A percentile compares a stretch with the other conserved stretches of the same genome.
These are phyloP conservation scores for Eidolon helvum DNA, from an alignment of 2,113 vertebrate genomes.

Conservation along the genomic window DNA sequence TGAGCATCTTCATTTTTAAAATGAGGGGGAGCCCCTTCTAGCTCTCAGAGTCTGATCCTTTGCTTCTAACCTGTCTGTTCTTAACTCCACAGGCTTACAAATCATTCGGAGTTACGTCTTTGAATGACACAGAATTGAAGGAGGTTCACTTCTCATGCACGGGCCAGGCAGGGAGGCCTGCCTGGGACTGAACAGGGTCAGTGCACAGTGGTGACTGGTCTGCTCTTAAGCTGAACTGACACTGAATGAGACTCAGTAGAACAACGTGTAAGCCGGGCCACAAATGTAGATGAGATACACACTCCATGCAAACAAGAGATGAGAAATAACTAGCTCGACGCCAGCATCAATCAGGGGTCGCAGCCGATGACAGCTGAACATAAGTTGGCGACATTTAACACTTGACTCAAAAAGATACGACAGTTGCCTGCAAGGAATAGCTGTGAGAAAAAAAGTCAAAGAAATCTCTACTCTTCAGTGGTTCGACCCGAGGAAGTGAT, in stretches of 20 bases:
- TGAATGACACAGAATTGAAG: neutral
- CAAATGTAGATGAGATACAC: neutral
- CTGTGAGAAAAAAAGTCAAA: neutral
- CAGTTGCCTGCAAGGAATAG: neutral
- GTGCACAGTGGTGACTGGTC: fast-evolving
- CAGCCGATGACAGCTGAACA: fast-evolving
- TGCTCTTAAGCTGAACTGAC: neutral
- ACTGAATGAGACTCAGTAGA: neutral
- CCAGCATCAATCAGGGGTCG: neutral
- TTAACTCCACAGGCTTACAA: neutral
- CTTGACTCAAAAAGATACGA: neutral
- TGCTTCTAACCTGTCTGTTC: neutral
- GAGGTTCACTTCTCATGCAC: neutral
- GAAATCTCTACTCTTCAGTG: neutral
- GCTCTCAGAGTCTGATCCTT: neutral
- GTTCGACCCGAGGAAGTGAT: neutral
- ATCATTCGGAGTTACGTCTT: neutral
- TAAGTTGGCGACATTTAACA: fast-evolving
- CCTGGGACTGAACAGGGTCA: fast-evolving
- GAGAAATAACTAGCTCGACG: neutral
- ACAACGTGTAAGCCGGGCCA: neutral
- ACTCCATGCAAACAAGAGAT: neutral
- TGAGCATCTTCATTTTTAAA: neutral
- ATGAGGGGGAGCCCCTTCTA: neutral
- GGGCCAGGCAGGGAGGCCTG: too few relatives aligned